Conservation (phyloP, 1,140 invertebrate species). For the Lepidurus arcticus region DNA sequence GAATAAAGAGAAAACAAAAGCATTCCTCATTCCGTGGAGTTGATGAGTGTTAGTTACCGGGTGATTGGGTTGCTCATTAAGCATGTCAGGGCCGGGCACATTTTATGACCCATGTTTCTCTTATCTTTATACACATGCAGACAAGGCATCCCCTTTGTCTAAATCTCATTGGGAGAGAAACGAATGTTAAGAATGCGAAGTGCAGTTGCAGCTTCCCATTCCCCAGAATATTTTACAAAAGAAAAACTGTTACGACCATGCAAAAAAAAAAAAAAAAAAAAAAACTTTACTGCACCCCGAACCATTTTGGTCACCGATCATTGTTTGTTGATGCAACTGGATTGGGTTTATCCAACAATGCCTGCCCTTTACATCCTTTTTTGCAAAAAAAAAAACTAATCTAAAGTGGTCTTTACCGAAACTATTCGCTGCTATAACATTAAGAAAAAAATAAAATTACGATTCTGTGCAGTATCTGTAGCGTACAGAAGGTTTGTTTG, state of each 20-base stretch:
- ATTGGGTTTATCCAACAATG: background rate
- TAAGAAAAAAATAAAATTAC: no score
- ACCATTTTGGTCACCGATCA: background rate
- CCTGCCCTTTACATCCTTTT: no score
- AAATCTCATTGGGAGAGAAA: slow-evolving; percentile 4
- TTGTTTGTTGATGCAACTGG: background rate
- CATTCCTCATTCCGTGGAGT: background rate
- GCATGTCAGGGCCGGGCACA: background rate
- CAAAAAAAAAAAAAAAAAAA: background rate
- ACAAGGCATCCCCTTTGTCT: slow-evolving; percentile 8
- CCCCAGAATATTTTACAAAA: background rate
- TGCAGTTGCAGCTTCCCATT: background rate
- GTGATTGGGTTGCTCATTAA: slow-evolving; percentile 21
- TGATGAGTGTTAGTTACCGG: slow-evolving; percentile 21
- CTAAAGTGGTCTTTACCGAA: no score
- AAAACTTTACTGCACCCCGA: background rate
- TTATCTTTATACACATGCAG: slow-evolving; percentile 18
- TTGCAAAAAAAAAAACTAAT: no score
- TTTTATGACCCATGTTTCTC: slow-evolving; percentile 18
- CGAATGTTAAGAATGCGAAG: background rate
- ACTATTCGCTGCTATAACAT: no score
- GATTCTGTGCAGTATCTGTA: background rate
- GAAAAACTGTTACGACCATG: background rate
- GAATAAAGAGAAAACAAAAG: background rate
- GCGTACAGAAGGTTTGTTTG: background rate